A percentile compares a stretch with the other conserved stretches of the same genome.
Evolutionary conservation across 2,797 vertebrate genomes (phyloP).

Genomic region (Pangasius mekongensis): DNA sequence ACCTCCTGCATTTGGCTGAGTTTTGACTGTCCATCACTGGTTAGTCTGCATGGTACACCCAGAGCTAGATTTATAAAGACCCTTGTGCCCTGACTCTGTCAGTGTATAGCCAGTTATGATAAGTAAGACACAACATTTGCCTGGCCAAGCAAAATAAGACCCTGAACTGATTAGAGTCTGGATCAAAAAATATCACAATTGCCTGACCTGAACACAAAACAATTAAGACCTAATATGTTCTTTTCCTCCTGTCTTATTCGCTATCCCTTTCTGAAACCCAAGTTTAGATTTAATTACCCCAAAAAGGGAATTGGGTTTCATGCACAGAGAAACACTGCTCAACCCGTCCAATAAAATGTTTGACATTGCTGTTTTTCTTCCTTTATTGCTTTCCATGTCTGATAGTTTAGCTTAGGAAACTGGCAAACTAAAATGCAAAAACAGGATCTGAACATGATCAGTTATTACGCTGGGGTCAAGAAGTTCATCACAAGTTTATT

Average conservation of each 20-base stretch:
- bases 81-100: conserved; percentile 63
- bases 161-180: conserved; percentile 64
- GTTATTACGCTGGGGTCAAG: conserved; percentile 53
- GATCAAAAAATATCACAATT: conserved; percentile 68
- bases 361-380: conserved; percentile 55
- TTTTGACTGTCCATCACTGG: conserved; percentile 66
- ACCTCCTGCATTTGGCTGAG: conserved; percentile 63
- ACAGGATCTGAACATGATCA: conserved; percentile 9
- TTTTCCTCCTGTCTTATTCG: conserved; percentile 55
- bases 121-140: conserved; percentile 55
- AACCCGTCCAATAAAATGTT: conserved; percentile 52
- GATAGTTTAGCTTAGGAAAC: conserved; percentile 39
- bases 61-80: conserved; percentile 64
- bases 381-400: conserved; percentile 35
- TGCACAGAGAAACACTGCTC: conserved; percentile 52
- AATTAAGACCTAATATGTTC: conserved; percentile 67
- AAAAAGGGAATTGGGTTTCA: conserved; percentile 67
- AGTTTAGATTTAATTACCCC: conserved; percentile 74
- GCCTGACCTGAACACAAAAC: conserved; percentile 65
- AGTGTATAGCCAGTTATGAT: conserved; percentile 58
- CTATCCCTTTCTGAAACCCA: conserved; percentile 53
- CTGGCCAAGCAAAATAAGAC: conserved; percentile 75
- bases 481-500: conserved; percentile 42
- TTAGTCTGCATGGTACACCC: conserved; percentile 58
- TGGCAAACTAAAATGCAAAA: conserved; percentile 23